Base-by-base conservation (phyloP, 2,888 invertebrate species). In the Yponomeuta plumbellus region DNA sequence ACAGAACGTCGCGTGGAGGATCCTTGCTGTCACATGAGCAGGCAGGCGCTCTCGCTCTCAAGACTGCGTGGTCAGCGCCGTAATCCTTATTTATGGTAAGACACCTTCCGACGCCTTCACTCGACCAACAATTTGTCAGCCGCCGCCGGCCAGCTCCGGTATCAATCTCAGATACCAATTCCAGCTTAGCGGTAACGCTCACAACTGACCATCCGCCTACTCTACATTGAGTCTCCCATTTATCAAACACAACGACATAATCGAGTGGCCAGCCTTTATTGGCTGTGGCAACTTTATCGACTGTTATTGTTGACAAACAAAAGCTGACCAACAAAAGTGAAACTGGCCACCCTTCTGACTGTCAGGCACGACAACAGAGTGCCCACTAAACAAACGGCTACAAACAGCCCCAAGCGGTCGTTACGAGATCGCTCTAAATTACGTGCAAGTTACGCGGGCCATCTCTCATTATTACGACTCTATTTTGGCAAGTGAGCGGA, bases 51-150 rank as follows among this genome's bases (percentile, higher is more conserved):
- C 63, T 44, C 34, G 64, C 67, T 67, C 67, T 52, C 66, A 65
- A 63, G 86, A 86, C 86, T 84, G 78, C 79, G 86, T 88, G 89
- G 88, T 88, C 85, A 83, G 79, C 69, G 74, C 68, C 77, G 72
- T 91, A 91, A 91, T 91, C 91, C 91, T 91, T 90, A 91, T 91
- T 91, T 91, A 91, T 91, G 84, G 91, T 86, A 88, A 89, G 88
- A 89, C 82, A 88, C 80, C 80, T 73, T 78, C 79, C 84, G 83
- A 86, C 84, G 89, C 88, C 88, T 87, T 84, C 78, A 76, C 76
- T 80, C 80, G 80, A 82, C 88, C 84, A 79, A 81, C 87, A 83
- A 90, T 90, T 90, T 85, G 85, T 90, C 89, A 89, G 79, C 76
- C 80, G 76, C 78, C 74, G 75, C 78, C 79, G 44, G 70, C 75